A percentile compares a stretch with the other conserved stretches of the same genome.
Evolutionary conservation across 2,797 vertebrate genomes (phyloP).

Genomic region (Avahi laniger): DNA sequence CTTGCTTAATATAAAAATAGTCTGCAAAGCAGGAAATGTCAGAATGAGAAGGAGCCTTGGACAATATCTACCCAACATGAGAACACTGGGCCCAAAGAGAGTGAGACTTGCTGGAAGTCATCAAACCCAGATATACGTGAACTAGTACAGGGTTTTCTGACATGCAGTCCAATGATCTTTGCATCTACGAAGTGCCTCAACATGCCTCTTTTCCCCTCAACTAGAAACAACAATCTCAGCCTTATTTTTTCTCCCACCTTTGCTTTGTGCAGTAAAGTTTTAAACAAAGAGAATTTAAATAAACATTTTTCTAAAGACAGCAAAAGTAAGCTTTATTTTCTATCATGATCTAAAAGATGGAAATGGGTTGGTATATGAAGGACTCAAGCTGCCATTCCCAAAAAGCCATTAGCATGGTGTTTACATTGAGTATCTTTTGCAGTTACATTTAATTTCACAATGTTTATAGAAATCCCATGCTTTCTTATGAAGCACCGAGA

Average conservation of each 20-base stretch:
- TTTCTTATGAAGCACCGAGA: neutral
- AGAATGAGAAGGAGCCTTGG: neutral
- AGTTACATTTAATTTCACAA: neutral
- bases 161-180: neutral
- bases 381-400: neutral
- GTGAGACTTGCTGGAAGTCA: neutral
- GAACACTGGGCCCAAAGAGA: neutral
- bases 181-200: neutral
- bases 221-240: neutral
- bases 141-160: neutral
- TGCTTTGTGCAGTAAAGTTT: neutral
- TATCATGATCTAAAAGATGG: neutral
- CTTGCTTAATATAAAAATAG: neutral
- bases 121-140: neutral
- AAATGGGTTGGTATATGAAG: neutral
- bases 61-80: neutral
- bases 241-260: conserved; percentile 14
- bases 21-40: neutral
- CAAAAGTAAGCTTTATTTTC: conserved; percentile 10
- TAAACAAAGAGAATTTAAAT: neutral
- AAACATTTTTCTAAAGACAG: conserved; percentile 14
- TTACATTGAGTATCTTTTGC: neutral
- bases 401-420: neutral
- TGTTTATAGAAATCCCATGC: conserved; percentile 17
- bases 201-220: neutral